Base-by-base conservation (phyloP, 64 coral and sea anemone species). In the Stylophora pistillata region DNA sequence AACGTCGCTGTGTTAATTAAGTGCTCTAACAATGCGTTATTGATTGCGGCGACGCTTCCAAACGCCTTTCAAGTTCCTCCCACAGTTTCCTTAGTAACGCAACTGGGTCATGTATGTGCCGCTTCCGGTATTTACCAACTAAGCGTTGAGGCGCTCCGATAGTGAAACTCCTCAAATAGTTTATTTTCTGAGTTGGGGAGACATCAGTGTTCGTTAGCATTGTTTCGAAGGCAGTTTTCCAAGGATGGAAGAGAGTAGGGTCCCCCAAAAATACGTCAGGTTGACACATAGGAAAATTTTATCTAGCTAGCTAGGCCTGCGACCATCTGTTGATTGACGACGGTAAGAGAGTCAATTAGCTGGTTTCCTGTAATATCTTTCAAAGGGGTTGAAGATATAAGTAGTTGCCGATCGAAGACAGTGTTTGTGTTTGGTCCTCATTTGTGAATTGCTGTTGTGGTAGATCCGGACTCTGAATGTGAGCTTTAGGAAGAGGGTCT, bases 321-420 rank as follows among this genome's bases (percentile, higher is more conserved):
- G 56, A 58, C 56, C 15, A 58, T 58, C 56, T 58, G 56, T 58
- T 58, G 56, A 15, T 58, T 58, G 9, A 58, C 56, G 9, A 15
- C 56, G 56, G 56, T 58, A 15, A 58, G 56, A 58, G 56, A 58
- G 56, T 58, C 56, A 29, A 65, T 85, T 30, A 87, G 55, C 25
- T 74, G 68, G 54, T 53, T 87, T 87, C 85, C 55, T 25, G 37
- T 87, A 54, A 60, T 74, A 72, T 87, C 85, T 87, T 58, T 73
- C 53, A 75, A 58, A 56, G 85, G 85, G 69, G 85, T 87, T 29
- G 85, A 87, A 28, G 76, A 57, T 57, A 30, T 78, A 78, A 78
- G 54, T 57, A 55, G 76, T 78, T 78, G 76, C 37, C 54, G n/a
- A 58, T 78, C 58, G 55, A 58, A 53, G 27, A 57, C 30, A 55